Evolutionary conservation across 1,140 invertebrate genomes (phyloP).

Genomic region (Conus ventricosus): DNA sequence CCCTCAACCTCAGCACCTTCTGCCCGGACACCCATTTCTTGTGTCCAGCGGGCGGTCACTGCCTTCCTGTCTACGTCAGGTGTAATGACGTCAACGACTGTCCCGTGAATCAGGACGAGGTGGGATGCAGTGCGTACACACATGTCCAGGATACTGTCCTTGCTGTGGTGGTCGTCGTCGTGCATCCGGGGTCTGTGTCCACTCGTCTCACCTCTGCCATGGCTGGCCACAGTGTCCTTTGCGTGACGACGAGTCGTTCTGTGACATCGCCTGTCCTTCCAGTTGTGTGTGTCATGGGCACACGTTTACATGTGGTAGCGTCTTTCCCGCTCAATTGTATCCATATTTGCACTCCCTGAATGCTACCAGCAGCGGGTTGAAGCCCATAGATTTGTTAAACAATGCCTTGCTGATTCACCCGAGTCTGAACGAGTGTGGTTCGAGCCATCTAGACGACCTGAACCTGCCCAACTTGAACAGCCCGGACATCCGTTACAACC

Average conservation of each 20-base stretch:
- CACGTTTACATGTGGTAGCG: background rate
- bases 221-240: background rate
- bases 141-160: no score
- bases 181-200: background rate
- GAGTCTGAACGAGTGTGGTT: background rate
- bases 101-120: no score
- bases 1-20: no score
- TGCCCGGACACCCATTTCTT: no score
- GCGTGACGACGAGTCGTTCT: background rate
- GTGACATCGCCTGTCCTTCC: background rate
- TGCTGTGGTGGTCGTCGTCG: no score
- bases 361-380: background rate
- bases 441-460: background rate
- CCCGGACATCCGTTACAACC: background rate
- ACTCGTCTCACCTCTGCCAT: background rate
- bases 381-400: background rate
- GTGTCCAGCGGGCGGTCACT: no score
- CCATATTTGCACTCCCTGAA: background rate
- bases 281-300: background rate
- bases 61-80: no score
- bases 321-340: background rate
- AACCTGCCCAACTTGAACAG: background rate
- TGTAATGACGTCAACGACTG: no score
- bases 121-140: no score
- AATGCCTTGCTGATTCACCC: constrained; percentile 1